Base-by-base conservation (phyloP, 2,797 vertebrate species). In the Sorex maritimensis region DNA sequence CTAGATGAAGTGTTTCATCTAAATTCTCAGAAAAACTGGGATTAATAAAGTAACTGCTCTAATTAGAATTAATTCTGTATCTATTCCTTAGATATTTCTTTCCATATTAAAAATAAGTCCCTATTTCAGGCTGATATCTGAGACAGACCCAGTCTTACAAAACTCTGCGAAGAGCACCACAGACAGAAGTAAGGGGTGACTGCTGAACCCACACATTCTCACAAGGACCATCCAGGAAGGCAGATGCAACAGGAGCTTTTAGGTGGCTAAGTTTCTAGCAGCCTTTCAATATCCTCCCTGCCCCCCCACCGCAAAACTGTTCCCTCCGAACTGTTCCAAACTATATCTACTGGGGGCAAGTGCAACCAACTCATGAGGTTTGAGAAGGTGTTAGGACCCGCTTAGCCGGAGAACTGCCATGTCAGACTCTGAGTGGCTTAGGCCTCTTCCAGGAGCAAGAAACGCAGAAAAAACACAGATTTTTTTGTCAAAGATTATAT, bases 21-120 rank as follows among this genome's bases (percentile, higher is more conserved):
- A 21, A 79, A 41, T 84, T 46, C 9, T 95, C 55, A 81, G 67
- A n/a, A 80, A 86, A 86, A 74, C 8, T 81, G 19, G 41, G 69
- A 81, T 84, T 71, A 69, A 14, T 30, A 88, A 74, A 34, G n/a
- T 63, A 1, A 41, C 26, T 5, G 8, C 0, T 67, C 17, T 68
- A n/a, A 28, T 49, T 58, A 61, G 6, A 61, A 61, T 21, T 23
- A 17, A 23, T 61, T 81, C 82, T 49, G 28, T 38, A 5, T n/a
- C 49, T 0, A 85, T 6, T 19, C 3, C 26, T 82, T 55, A 78
- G 19, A 92, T 6, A 13, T 52, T 91, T 93, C 63, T 24, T 74
- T 74, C 26, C 7, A 72, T 55, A 41, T 65, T 30, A 46, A 65
- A 61, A 52, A 24, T 12, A 80, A 68, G 67, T 11, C 19, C 44